phyloP scores from a whole-genome alignment of 2,797 vertebrate genomes.

The Eulemur rubriventer region DNA sequence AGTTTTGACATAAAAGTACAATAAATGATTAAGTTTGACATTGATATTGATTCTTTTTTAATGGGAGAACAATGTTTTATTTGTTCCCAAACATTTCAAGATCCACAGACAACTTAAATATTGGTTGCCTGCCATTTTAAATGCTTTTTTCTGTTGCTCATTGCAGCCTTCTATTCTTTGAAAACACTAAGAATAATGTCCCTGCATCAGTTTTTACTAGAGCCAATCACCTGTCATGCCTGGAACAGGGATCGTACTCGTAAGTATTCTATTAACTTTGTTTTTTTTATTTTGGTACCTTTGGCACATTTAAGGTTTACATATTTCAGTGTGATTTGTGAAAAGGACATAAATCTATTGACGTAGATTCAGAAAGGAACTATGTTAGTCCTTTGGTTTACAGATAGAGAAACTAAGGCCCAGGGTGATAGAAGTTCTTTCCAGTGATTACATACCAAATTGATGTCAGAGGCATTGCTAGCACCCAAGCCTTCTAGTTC shows the following conservation, averaged over 20 bases:
- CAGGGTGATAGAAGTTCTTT: not conserved
- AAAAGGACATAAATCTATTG: not conserved
- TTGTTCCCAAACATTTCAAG: not conserved
- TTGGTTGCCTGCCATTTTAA: slow-evolving; percentile 10
- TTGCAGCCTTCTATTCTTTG: slow-evolving; percentile 80
- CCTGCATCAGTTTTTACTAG: slow-evolving; percentile 98
- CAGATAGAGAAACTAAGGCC: not conserved
- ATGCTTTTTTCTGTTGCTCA: slow-evolving; percentile 42
- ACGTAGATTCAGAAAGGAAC: not conserved
- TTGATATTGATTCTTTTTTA: slow-evolving; percentile 10
- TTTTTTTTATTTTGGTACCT: not conserved
- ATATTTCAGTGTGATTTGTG: slow-evolving; percentile 20
- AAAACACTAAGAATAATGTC: slow-evolving; percentile 91
- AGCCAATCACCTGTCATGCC: slow-evolving; percentile 99
- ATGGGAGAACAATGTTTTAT: slow-evolving; percentile 12
- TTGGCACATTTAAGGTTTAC: not conserved
- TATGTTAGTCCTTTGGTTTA: not conserved
- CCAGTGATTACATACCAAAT: not conserved
- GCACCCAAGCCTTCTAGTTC: not conserved
- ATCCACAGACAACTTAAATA: slow-evolving; percentile 22
- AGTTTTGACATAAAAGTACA: no score
- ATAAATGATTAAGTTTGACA: not conserved
- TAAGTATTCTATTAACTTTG: slow-evolving; percentile 82
- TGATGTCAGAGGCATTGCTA: not conserved
- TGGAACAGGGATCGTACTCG: slow-evolving; percentile 99